A percentile compares a stretch with the other conserved stretches of the same genome.
phyloP scores from a whole-genome alignment of 2,113 vertebrate genomes.

The Speoplatyrhinus poulsoni region DNA sequence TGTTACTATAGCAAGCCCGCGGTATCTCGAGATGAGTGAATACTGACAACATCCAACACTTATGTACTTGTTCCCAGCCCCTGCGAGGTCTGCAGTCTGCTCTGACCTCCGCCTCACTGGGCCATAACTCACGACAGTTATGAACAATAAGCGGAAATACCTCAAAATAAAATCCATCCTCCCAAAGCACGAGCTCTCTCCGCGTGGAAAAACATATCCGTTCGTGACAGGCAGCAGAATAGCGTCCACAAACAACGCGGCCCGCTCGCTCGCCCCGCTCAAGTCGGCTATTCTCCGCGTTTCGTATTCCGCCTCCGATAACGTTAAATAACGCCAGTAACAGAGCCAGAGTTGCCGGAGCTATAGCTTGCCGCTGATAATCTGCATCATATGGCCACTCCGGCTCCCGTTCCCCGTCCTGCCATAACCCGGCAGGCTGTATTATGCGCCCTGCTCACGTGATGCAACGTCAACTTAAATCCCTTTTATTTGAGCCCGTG shows the following conservation, averaged over 20 bases:
- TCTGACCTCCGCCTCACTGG: constrained; percentile 89
- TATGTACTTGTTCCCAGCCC: no score
- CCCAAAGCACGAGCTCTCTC: constrained; percentile 66
- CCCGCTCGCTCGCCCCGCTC: constrained; percentile 43
- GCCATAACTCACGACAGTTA: constrained; percentile 93
- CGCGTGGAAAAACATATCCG: constrained; percentile 79
- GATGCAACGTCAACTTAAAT: constrained; percentile 97
- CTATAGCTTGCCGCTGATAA: constrained; percentile 88
- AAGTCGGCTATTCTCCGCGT: constrained; percentile 32
- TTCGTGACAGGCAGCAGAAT: constrained; percentile 72
- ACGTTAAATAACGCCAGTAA: constrained; percentile 23
- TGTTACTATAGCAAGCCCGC: no score
- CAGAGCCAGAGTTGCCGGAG: constrained; percentile 79
- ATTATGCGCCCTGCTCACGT: constrained; percentile 95
- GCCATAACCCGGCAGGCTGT: constrained; percentile 89
- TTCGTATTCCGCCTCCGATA: constrained; percentile 8
- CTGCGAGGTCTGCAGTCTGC: constrained; percentile 72
- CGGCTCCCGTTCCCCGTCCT: constrained; percentile 79
- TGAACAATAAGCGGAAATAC: constrained; percentile 99
- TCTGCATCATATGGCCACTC: constrained; percentile 87
- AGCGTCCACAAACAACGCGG: constrained; percentile 64
- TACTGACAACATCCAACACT: no score
- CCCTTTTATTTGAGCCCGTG: constrained; percentile 94
- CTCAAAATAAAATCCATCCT: constrained; percentile 99
- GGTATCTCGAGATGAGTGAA: no score